Evolutionary conservation across 2,888 invertebrate species (phyloP).

Genomic region (Caenorhabditis doughertyi): DNA sequence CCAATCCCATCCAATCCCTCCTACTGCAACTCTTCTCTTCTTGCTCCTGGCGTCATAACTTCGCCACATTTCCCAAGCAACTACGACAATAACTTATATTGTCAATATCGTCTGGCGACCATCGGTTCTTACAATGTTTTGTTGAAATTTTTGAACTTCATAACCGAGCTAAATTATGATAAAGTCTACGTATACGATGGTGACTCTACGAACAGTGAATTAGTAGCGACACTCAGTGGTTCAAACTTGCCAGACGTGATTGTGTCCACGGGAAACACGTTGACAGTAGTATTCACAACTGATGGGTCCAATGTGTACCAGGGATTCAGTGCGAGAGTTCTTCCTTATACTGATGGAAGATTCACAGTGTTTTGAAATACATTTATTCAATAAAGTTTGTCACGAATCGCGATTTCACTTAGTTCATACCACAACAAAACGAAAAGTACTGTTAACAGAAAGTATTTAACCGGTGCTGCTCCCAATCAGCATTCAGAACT

Average conservation of each 20-base stretch:
- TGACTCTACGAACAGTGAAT: not conserved
- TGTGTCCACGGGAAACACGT: not conserved
- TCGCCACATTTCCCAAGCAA: slow-evolving; percentile 2
- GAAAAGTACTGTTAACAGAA: too few relatives aligned
- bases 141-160: not conserved
- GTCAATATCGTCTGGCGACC: not conserved
- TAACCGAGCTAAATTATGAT: not conserved
- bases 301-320: not conserved
- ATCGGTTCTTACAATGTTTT: not conserved
- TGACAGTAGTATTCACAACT: not conserved
- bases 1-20: slow-evolving; percentile 3
- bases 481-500: too few relatives aligned
- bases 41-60: slow-evolving; percentile 14
- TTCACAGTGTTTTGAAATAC: not conserved
- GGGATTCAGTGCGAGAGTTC: not conserved
- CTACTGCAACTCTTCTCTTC: not conserved
- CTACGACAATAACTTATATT: not conserved
- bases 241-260: not conserved
- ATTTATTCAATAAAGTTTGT: not conserved
- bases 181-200: slow-evolving; percentile 14
- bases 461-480: too few relatives aligned
- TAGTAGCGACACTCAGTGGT: not conserved
- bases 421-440: too few relatives aligned
- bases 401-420: too few relatives aligned
- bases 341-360: not conserved